A percentile compares a stretch with the other conserved stretches of the same genome.
Evolutionary conservation across 2,113 vertebrate genomes (phyloP).

Genomic region (Lepisosteus osseus): DNA sequence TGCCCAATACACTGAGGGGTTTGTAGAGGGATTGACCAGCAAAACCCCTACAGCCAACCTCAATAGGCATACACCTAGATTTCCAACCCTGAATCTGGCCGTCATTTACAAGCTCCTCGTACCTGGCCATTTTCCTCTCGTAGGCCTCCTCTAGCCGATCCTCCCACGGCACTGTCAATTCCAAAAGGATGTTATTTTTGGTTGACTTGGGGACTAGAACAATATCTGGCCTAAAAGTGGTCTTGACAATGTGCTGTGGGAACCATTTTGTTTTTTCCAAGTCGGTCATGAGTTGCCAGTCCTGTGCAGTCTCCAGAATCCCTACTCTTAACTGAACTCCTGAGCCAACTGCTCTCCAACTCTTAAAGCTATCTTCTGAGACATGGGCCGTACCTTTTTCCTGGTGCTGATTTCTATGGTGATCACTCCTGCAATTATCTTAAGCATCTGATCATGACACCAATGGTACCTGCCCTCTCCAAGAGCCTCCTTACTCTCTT

Average conservation of each 20-base stretch:
- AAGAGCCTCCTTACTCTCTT: not conserved
- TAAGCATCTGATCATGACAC: constrained; percentile 12
- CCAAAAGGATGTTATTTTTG: not conserved
- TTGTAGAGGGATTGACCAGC: no score
- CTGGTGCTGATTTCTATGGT: not conserved
- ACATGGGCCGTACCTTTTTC: not conserved
- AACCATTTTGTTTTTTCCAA: not conserved
- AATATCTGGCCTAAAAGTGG: constrained; percentile 10
- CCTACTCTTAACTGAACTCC: not conserved
- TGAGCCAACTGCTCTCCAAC: constrained; percentile 3
- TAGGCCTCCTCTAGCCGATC: not conserved
- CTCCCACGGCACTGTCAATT: not conserved
- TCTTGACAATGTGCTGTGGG: not conserved
- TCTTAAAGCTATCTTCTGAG: not conserved
- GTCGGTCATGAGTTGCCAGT: constrained; percentile 6
- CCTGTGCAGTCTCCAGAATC: not conserved
- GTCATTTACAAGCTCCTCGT: not conserved
- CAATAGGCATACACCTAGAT: constrained; percentile 1
- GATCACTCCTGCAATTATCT: not conserved
- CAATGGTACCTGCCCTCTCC: not conserved
- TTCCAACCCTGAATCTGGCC: not conserved
- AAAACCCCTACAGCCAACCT: not conserved
- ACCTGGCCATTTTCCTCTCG: not conserved
- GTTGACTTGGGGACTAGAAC: not conserved
- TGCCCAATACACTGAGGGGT: no score